These are phyloP conservation scores for Phthorimaea operculella DNA, from an alignment of 1,140 invertebrate genomes.

Conservation along the genomic window DNA sequence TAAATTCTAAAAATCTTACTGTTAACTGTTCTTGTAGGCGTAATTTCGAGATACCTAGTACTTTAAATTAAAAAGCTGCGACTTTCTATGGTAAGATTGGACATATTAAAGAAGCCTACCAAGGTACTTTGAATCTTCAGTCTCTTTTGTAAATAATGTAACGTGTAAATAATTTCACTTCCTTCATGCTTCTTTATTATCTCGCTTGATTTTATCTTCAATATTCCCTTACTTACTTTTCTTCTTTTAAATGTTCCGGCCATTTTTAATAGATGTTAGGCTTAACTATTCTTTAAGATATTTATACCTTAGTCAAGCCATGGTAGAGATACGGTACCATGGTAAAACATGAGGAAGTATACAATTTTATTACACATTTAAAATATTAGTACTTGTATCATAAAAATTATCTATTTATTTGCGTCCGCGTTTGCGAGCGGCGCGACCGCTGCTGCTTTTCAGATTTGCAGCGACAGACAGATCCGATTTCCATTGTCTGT, in stretches of 20 bases:
- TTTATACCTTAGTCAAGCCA: background rate
- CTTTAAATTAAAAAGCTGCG: background rate
- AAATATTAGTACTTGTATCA: too few species aligned
- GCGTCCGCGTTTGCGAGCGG: too few species aligned
- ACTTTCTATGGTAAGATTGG: background rate
- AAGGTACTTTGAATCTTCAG: background rate
- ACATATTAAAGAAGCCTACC: too few species aligned
- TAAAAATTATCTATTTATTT: too few species aligned
- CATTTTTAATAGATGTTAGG: slow-evolving; percentile 57
- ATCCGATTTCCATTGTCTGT: background rate
- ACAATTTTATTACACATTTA: too few species aligned
- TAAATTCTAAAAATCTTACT: slow-evolving; percentile 6
- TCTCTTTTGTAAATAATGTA: background rate
- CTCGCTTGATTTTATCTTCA: background rate
- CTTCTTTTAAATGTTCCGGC: slow-evolving; percentile 56
- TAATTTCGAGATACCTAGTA: slow-evolving; percentile 1
- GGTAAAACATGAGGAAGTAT: too few species aligned
- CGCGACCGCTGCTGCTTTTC: too few species aligned
- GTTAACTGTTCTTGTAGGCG: slow-evolving; percentile 2
- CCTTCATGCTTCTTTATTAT: background rate
- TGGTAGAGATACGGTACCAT: too few species aligned
- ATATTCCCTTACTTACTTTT: slow-evolving; percentile 6
- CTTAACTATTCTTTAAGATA: background rate
- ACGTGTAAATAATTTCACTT: background rate
- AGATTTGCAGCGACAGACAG: too few species aligned